Evolutionary conservation across 2,888 invertebrate species (phyloP).

Genomic region (Ornithoptera priamus): DNA sequence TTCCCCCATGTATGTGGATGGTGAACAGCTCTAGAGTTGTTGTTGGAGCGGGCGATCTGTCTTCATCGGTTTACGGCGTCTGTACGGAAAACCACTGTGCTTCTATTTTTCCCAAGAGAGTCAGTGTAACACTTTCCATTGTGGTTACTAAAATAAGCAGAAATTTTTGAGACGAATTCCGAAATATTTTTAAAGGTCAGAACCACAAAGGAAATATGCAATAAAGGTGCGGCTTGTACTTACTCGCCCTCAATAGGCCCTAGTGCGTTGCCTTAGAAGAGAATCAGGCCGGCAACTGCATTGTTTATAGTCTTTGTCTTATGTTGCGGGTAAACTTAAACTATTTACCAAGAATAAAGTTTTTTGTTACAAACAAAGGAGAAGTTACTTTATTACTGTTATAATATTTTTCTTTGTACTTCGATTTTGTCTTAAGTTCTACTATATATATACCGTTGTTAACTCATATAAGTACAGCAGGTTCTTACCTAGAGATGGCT

Average conservation of each 20-base stretch:
- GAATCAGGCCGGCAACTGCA: slow-evolving; percentile 28
- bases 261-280: slow-evolving; percentile 36
- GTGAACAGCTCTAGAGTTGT: no score
- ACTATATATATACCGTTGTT: no score
- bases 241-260: slow-evolving; percentile 33
- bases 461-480: no score
- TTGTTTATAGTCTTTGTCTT: slow-evolving; percentile 24
- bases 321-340: slow-evolving; percentile 3
- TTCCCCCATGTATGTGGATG: no score
- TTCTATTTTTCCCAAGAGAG: neutral
- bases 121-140: neutral
- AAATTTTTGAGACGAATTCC: neutral
- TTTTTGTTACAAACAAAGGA: no score
- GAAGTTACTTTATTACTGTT: neutral
- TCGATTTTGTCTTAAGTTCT: no score
- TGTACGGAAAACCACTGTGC: no score
- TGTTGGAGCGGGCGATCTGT: no score
- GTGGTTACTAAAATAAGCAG: neutral
- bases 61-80: no score
- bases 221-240: slow-evolving; percentile 30
- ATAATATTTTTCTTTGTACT: neutral
- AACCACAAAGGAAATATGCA: slow-evolving; percentile 27
- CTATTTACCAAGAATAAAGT: neutral
- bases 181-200: slow-evolving; percentile 20
- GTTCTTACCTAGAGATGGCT: no score